Conservation (phyloP, 2,797 vertebrate genomes). For the Aldrovandia affinis region DNA sequence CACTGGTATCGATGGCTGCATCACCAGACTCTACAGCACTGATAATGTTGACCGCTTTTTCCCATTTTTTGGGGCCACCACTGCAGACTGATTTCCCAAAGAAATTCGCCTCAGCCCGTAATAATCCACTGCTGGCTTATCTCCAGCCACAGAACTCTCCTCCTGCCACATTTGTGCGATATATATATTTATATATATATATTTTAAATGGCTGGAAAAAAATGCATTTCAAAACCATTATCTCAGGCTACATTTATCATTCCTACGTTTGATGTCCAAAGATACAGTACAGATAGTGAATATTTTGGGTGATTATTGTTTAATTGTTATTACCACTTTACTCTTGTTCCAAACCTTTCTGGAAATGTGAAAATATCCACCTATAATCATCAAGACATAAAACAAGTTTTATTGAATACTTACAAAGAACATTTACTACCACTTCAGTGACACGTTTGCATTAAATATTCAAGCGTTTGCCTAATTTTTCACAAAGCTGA, state of each 20-base stretch:
- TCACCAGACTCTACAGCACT: neutral
- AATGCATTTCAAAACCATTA: neutral
- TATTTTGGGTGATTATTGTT: neutral
- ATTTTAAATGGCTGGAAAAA: neutral
- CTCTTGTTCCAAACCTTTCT: neutral
- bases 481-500: conserved; percentile 27
- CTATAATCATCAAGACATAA: neutral
- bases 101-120: neutral
- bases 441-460: conserved; percentile 17
- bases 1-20: neutral
- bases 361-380: neutral
- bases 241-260: neutral
- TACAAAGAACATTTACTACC: conserved; percentile 33
- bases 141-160: neutral
- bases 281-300: neutral
- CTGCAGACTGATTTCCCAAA: neutral
- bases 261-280: neutral
- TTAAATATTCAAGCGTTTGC: conserved; percentile 38
- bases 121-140: neutral
- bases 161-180: neutral
- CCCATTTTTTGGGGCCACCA: neutral
- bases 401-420: neutral
- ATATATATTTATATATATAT: neutral
- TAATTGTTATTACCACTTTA: neutral
- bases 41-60: neutral